Conservation (phyloP, 2,888 invertebrate genomes). For the Drosophila macrothrix region DNA sequence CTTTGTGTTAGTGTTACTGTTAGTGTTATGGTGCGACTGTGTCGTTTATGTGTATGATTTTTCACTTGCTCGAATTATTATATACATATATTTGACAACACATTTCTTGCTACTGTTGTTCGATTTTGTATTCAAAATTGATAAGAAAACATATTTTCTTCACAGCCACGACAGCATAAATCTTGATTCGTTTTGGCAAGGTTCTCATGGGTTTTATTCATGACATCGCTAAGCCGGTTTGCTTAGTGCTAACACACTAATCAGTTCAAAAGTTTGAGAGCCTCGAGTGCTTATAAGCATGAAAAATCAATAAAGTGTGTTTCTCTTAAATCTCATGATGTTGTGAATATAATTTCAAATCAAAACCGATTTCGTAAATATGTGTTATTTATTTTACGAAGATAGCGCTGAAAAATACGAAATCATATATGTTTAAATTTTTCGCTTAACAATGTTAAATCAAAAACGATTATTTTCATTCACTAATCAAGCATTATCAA, state of each 20-base stretch:
- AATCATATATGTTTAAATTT: neutral
- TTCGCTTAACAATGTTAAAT: neutral
- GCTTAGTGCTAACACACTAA: neutral
- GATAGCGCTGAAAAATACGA: neutral
- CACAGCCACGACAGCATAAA: constrained; percentile 23
- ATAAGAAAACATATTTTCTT: constrained; percentile 55
- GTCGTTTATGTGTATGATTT: constrained; percentile 76
- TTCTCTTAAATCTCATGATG: neutral
- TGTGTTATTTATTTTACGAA: neutral
- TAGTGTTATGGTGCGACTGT: constrained; percentile 33
- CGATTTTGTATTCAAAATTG: constrained; percentile 56
- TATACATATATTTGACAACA: constrained; percentile 67
- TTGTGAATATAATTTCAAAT: neutral
- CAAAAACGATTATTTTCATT: neutral
- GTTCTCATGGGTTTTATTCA: neutral
- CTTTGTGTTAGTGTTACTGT: constrained; percentile 46
- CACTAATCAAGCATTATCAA: neutral
- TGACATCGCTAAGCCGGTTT: neutral
- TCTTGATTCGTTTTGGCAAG: constrained; percentile 7
- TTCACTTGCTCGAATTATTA: constrained; percentile 72
- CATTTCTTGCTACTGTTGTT: constrained; percentile 52
- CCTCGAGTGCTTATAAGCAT: neutral
- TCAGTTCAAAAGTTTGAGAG: neutral
- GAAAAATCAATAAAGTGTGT: neutral
- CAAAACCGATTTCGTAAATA: neutral